Percentiles rank a stretch among this genome's conserved stretches.
Conservation (phyloP, 2,113 vertebrate genomes). For the Haliaeetus leucogaster region DNA sequence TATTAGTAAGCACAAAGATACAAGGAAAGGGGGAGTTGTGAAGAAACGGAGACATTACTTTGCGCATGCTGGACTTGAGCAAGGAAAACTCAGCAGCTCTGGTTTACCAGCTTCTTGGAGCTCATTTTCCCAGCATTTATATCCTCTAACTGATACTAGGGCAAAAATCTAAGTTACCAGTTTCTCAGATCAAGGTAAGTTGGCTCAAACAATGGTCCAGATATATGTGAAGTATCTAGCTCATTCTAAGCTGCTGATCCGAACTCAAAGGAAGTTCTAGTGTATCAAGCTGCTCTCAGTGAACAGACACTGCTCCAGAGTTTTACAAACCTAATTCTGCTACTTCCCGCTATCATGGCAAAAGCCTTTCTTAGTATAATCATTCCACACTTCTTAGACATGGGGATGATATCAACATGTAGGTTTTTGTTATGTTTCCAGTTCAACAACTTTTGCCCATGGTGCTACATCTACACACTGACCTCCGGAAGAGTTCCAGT, state of each 20-base stretch:
- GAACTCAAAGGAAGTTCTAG: neutral
- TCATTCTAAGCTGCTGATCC: neutral
- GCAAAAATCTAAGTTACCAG: neutral
- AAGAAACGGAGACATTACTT: neutral
- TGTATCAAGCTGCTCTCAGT: neutral
- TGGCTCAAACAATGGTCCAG: neutral
- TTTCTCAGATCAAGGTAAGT: neutral
- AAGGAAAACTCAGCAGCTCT: neutral
- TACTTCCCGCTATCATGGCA: neutral
- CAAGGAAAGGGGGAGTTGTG: neutral
- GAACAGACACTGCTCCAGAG: neutral
- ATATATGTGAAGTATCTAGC: neutral
- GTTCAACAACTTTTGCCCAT: neutral
- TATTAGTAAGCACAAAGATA: neutral
- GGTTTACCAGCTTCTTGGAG: neutral
- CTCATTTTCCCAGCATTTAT: neutral
- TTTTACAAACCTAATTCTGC: neutral
- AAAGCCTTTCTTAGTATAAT: neutral
- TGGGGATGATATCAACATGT: neutral
- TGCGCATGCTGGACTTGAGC: neutral
- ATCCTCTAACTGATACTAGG: neutral
- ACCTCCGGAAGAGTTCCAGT: neutral
- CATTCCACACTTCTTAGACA: rapidly evolving
- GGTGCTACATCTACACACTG: neutral
- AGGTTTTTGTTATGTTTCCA: neutral